These are phyloP conservation scores for Hedya salicella DNA, from an alignment of 2,888 invertebrate genomes.

Conservation along the genomic window DNA sequence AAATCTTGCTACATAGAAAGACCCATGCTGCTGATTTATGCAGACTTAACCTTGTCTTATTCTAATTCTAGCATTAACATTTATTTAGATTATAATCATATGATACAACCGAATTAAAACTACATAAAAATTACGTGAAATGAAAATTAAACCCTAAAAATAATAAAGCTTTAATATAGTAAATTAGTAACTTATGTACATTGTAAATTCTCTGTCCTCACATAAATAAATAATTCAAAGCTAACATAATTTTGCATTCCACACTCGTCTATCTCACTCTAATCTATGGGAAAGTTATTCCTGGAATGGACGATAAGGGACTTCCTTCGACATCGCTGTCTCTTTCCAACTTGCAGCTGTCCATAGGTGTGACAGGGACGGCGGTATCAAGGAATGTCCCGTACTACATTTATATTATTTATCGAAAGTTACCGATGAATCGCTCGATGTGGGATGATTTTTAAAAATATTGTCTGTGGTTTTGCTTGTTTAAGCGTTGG, in stretches of 20 bases:
- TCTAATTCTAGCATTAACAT: too few relatives aligned
- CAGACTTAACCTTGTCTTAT: too few relatives aligned
- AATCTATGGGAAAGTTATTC: conserved; percentile 83
- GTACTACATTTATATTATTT: conserved; percentile 72
- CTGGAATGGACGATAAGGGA: conserved; percentile 80
- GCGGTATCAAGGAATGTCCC: conserved; percentile 69
- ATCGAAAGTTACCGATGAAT: conserved; percentile 60
- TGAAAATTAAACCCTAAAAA: too few relatives aligned
- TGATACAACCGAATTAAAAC: too few relatives aligned
- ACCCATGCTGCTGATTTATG: too few relatives aligned
- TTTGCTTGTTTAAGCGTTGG: conserved; percentile 40
- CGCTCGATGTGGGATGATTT: conserved; percentile 43
- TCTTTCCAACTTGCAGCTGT: conserved; percentile 48
- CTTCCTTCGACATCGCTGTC: conserved; percentile 64
- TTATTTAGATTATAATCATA: too few relatives aligned
- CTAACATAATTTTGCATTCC: conserved; percentile 70
- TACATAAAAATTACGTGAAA: too few relatives aligned
- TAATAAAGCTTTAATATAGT: conserved; percentile 5
- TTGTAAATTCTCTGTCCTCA: conserved; percentile 27
- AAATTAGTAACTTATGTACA: conserved; percentile 6
- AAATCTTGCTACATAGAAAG: too few relatives aligned
- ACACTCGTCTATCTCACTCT: conserved; percentile 58
- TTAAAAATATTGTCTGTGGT: conserved; percentile 43
- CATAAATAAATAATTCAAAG: conserved; percentile 29
- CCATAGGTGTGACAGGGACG: conserved; percentile 51